Evolutionary conservation across 2,888 invertebrate species (phyloP).

Genomic region (Siphlonurus alternatus): DNA sequence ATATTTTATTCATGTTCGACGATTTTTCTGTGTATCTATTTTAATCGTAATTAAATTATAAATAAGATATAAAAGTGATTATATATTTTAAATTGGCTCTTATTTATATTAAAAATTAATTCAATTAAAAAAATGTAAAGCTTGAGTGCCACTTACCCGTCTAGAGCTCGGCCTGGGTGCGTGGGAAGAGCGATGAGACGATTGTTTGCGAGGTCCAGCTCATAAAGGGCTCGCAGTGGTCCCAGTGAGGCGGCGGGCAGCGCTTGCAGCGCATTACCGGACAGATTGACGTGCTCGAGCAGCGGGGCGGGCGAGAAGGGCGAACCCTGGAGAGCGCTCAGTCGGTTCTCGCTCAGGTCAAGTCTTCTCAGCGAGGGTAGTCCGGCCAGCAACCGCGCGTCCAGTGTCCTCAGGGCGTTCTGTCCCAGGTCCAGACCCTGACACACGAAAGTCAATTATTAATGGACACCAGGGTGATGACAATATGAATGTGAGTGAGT

Average conservation of each 20-base stretch:
- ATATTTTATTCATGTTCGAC: too few relatives aligned
- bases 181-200: constrained; percentile 47
- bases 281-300: constrained; percentile 57
- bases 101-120: too few relatives aligned
- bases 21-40: too few relatives aligned
- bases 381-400: constrained; percentile 53
- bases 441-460: too few relatives aligned
- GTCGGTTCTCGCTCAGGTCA: constrained; percentile 57
- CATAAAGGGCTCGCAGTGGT: constrained; percentile 49
- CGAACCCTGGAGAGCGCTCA: constrained; percentile 51
- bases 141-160: too few relatives aligned
- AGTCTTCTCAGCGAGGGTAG: constrained; percentile 57
- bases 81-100: too few relatives aligned
- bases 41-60: too few relatives aligned
- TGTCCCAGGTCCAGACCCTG: constrained; percentile 60
- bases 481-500: too few relatives aligned
- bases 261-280: constrained; percentile 50
- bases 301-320: constrained; percentile 53
- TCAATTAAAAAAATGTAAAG: background rate
- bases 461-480: too few relatives aligned
- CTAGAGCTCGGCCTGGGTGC: background rate
- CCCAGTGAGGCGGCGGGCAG: constrained; percentile 52
- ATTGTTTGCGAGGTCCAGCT: constrained; percentile 63
- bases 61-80: too few relatives aligned
- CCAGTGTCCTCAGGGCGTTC: constrained; percentile 54